phyloP scores from a whole-genome alignment of 2,888 invertebrate species.

The Stenodema calcarata region DNA sequence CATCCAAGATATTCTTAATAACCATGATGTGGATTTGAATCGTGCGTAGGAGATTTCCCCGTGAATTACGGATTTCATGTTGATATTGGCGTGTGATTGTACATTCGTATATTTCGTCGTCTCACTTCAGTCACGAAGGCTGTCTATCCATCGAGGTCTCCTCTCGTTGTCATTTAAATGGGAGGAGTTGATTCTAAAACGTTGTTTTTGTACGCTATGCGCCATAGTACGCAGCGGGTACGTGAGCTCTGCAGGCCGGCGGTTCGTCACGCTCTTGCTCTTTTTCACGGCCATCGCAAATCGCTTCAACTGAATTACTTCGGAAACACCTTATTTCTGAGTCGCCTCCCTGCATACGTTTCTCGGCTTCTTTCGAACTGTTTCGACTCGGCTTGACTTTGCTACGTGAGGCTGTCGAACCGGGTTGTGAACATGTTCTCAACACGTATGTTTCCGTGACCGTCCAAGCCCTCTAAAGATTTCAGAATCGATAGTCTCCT shows the following conservation, averaged over 20 bases:
- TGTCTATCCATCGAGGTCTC: too few relatives aligned
- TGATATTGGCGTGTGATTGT: too few relatives aligned
- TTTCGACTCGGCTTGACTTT: background rate
- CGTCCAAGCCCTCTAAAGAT: background rate
- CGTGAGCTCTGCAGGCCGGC: background rate
- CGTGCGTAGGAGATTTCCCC: too few relatives aligned
- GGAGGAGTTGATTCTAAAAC: background rate
- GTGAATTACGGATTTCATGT: too few relatives aligned
- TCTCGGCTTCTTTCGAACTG: background rate
- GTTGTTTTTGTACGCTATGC: constrained; percentile 2
- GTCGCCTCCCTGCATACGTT: background rate
- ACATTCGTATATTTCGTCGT: too few relatives aligned
- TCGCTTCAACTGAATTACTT: constrained; percentile 20
- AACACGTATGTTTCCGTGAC: background rate
- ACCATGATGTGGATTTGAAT: too few relatives aligned
- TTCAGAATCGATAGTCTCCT: background rate
- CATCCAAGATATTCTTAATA: too few relatives aligned
- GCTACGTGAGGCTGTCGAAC: background rate
- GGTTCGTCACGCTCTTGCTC: constrained; percentile 29
- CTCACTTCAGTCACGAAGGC: too few relatives aligned
- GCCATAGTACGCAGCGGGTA: background rate
- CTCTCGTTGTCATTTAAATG: background rate
- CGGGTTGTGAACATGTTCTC: background rate
- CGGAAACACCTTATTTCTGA: background rate
- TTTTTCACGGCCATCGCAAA: constrained; percentile 28